Evolutionary conservation across 1,140 invertebrate species (phyloP), one percentile per base, ranked within the genome.

Genomic region (Eulimnadia texana): DNA sequence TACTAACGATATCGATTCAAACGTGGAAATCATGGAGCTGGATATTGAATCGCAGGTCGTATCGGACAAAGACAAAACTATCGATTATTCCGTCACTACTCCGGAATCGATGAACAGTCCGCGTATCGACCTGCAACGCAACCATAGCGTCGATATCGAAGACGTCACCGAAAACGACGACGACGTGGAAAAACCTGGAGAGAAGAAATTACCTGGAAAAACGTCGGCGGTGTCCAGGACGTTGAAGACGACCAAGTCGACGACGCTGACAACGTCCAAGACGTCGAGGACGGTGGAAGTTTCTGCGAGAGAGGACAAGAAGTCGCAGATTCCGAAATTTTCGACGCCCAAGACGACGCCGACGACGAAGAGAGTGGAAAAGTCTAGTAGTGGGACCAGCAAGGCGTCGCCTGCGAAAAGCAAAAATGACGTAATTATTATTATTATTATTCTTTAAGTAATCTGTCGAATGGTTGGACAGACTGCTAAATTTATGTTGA

Each of bases 51-150:
- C 28, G 6, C 16, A 29, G 16, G n/a, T 58, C 3, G 42, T 58
- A 10, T 22, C 50, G 11, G 59, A 51, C 6, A 28, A 25, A 2
- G 49, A 20, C 10, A n/a, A n/a, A n/a, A 6, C 16, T n/a, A 25
- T 53, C 16, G 59, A 61, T 13, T 50, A 61, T 28, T 50, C 59
- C 20, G 23, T 61, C 22, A n/a, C 33, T n/a, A 51, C 49, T 16
- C 50, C 60, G 3, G 60, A 61, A 2, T 29, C 51, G 20, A 23
- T 33, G 23, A 25, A 20, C 20, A 61, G 50, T 29, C 50, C 50
- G 19, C 24, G 28, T n/a, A 19, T 50, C 23, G 29, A 56, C 13
- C 50, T 54, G 0, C 47, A 49, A 3, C 13, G 25, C n/a, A 49
- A 22, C 42, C 42, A 28, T 50, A 29, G 25, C 16, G 29, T 61